Conservation (phyloP, 2,888 invertebrate genomes). For the Bugulina stolonifera region DNA sequence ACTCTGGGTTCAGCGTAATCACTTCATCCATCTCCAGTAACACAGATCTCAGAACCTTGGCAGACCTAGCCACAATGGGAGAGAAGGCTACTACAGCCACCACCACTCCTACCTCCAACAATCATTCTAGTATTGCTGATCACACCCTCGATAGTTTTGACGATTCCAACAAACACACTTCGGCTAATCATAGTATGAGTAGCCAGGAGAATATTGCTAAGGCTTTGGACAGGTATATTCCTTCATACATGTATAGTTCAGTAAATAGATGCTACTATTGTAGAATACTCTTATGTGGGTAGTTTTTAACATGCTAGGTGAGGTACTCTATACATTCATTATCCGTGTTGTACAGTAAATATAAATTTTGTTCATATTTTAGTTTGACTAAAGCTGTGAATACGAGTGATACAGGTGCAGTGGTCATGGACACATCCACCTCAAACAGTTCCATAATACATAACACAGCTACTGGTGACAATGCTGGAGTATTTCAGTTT, state of each 20-base stretch:
- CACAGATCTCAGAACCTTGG: slow-evolving; percentile 30
- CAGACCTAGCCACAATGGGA: slow-evolving; percentile 17
- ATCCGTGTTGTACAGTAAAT: no score
- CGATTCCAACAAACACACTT: neutral
- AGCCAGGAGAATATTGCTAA: slow-evolving; percentile 15
- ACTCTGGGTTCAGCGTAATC: slow-evolving; percentile 46
- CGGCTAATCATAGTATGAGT: neutral
- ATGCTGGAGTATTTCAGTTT: neutral
- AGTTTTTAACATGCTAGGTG: no score
- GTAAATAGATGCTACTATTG: no score
- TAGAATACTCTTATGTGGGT: no score
- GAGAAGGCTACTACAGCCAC: slow-evolving; percentile 4
- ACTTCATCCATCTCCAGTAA: slow-evolving; percentile 34
- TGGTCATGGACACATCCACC: neutral
- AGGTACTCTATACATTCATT: no score
- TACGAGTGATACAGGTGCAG: neutral
- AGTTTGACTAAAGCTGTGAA: slow-evolving; percentile 19
- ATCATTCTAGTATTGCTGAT: neutral
- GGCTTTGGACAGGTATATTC: slow-evolving; percentile 9
- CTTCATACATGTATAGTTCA: no score
- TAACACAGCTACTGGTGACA: neutral
- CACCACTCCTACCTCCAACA: neutral
- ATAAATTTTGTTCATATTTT: neutral
- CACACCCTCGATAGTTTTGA: neutral
- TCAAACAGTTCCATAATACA: neutral